phyloP scores from a whole-genome alignment of 1,140 invertebrate species.

The Cydia strobilella region DNA sequence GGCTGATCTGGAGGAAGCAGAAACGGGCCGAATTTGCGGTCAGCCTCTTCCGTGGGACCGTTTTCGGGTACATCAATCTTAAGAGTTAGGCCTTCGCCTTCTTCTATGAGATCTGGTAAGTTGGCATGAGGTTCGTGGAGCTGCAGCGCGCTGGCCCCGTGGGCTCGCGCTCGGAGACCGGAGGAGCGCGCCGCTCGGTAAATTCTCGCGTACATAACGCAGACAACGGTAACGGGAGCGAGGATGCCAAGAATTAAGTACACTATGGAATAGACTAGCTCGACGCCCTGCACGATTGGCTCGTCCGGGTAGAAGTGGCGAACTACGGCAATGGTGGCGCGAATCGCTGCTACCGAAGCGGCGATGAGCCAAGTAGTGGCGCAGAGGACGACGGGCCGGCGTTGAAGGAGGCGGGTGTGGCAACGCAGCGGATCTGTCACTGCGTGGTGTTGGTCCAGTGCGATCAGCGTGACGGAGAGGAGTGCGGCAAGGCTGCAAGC shows the following conservation, averaged over 20 bases:
- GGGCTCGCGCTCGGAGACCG: constrained; percentile 64
- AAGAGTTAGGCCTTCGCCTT: constrained; percentile 70
- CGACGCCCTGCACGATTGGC: constrained; percentile 53
- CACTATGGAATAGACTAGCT: constrained; percentile 65
- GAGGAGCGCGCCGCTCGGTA: constrained; percentile 73
- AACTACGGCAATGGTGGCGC: constrained; percentile 58
- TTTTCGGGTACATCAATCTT: constrained; percentile 67
- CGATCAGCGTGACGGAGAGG: constrained; percentile 89
- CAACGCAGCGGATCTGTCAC: constrained; percentile 93
- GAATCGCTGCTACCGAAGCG: constrained; percentile 78
- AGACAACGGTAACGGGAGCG: constrained; percentile 62
- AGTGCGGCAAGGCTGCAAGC: constrained; percentile 68
- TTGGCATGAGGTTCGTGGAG: constrained; percentile 65
- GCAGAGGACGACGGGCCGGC: constrained; percentile 86
- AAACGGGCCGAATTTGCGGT: constrained; percentile 69
- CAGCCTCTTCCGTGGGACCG: constrained; percentile 43
- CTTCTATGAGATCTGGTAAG: constrained; percentile 67
- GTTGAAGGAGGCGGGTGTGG: constrained; percentile 87
- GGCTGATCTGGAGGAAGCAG: constrained; percentile 69
- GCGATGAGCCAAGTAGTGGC: constrained; percentile 84
- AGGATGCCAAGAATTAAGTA: constrained; percentile 67
- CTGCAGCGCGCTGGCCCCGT: constrained; percentile 68
- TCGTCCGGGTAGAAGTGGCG: constrained; percentile 54
- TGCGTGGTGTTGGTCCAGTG: constrained; percentile 92
- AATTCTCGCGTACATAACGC: constrained; percentile 74